These are phyloP conservation scores for Mythimna impura DNA, from an alignment of 2,888 invertebrate species.

Conservation along the genomic window DNA sequence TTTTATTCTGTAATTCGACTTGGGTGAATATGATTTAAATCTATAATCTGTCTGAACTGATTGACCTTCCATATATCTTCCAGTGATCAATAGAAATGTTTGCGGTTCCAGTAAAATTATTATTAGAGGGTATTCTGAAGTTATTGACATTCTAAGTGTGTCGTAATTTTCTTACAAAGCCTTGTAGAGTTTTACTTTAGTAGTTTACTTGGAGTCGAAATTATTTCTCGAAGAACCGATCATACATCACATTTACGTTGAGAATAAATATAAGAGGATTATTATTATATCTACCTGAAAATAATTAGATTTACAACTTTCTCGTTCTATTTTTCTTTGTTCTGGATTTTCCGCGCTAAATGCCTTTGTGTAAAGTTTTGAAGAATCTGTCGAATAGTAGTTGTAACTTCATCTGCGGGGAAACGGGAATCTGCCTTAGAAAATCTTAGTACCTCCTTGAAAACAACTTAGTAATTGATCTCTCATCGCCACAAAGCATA, in stretches of 20 bases:
- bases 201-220: neutral
- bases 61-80: neutral
- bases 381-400: constrained; percentile 8
- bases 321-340: constrained; percentile 13
- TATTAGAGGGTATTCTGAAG: constrained; percentile 15
- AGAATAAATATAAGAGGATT: constrained; percentile 20
- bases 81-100: neutral
- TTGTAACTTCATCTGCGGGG: constrained; percentile 26
- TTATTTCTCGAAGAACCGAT: constrained; percentile 15
- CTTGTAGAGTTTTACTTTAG: no score
- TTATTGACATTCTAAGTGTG: constrained; percentile 23
- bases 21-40: no score
- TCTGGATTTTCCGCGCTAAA: neutral
- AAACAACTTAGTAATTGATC: neutral
- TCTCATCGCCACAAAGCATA: neutral
- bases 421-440: constrained; percentile 7
- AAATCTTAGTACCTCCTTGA: neutral
- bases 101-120: constrained; percentile 16
- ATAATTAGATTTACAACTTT: constrained; percentile 23
- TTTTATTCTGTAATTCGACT: no score
- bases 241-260: constrained; percentile 22
- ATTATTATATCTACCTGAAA: constrained; percentile 21
- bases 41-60: neutral
- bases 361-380: constrained; percentile 38
- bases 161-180: constrained; percentile 41